A percentile compares a stretch with the other conserved stretches of the same genome.
These are phyloP conservation scores for Listronotus bonariensis DNA, from an alignment of 1,140 invertebrate genomes.

Conservation along the genomic window DNA sequence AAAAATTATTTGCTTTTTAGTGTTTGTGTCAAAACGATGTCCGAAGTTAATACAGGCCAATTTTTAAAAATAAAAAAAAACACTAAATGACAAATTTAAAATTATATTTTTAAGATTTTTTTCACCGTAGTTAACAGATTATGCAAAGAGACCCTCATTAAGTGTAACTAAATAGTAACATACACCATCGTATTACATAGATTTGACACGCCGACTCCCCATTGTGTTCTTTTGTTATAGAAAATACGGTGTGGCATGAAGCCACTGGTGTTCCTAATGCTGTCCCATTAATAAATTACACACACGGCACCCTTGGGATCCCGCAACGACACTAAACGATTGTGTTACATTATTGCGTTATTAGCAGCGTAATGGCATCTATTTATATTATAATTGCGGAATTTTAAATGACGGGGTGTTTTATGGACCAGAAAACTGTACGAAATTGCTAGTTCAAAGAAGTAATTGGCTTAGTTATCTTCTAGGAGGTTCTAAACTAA, in stretches of 20 bases:
- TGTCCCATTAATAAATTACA: slow-evolving; percentile 56
- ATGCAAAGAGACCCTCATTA: too few relatives aligned
- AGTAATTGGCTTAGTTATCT: not conserved
- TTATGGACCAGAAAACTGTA: slow-evolving; percentile 46
- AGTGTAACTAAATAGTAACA: too few relatives aligned
- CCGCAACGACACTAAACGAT: slow-evolving; percentile 50
- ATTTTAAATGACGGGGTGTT: slow-evolving; percentile 50
- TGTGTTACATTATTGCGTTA: slow-evolving; percentile 55
- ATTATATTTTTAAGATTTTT: too few relatives aligned
- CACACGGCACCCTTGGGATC: slow-evolving; percentile 53
- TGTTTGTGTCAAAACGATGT: too few relatives aligned
- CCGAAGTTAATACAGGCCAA: too few relatives aligned
- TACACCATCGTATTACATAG: slow-evolving; percentile 8
- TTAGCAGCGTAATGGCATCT: slow-evolving; percentile 54
- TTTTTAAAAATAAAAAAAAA: too few relatives aligned
- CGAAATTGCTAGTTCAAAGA: not conserved
- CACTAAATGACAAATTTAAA: too few relatives aligned
- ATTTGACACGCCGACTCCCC: slow-evolving; percentile 27
- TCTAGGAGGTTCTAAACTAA: too few relatives aligned
- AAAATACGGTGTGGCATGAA: slow-evolving; percentile 41
- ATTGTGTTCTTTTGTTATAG: slow-evolving; percentile 47
- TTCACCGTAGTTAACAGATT: too few relatives aligned
- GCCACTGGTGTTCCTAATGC: slow-evolving; percentile 42
- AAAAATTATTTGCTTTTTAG: too few relatives aligned
- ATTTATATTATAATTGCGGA: slow-evolving; percentile 57